Evolutionary conservation across 2,113 vertebrate species (phyloP).

Genomic region (Aleadryas rufinucha): DNA sequence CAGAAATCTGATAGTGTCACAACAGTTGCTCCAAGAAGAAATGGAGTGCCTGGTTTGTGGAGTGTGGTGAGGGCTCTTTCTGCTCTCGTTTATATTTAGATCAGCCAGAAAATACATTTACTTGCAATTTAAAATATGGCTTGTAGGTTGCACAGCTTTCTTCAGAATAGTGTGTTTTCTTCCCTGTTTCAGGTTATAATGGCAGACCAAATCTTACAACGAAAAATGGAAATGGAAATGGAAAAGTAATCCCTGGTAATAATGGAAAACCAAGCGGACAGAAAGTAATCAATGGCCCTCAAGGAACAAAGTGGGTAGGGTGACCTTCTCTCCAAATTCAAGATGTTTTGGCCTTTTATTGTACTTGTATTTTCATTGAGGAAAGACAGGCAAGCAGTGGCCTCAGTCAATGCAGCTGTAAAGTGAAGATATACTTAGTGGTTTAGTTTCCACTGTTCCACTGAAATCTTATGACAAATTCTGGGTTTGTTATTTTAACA

Average conservation of each 20-base stretch:
- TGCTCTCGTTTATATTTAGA: not conserved
- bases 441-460: not conserved
- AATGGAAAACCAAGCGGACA: constrained; percentile 80
- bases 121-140: not conserved
- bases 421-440: not conserved
- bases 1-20: not conserved
- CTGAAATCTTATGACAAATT: not conserved
- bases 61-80: not conserved
- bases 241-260: constrained; percentile 72
- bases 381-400: not conserved
- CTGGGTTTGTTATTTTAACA: not conserved
- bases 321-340: constrained; percentile 65
- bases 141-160: not conserved
- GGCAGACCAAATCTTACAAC: constrained; percentile 83
- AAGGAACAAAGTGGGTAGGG: constrained; percentile 96
- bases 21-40: not conserved
- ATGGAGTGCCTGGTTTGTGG: not conserved
- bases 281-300: constrained; percentile 89
- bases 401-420: not conserved
- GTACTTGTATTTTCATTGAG: not conserved
- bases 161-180: not conserved
- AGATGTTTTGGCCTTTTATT: not conserved
- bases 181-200: constrained; percentile 79
- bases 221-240: constrained; percentile 68
- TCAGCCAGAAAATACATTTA: not conserved